Conservation (phyloP, 2,888 invertebrate genomes). For the Gandaritis pyraliata region DNA sequence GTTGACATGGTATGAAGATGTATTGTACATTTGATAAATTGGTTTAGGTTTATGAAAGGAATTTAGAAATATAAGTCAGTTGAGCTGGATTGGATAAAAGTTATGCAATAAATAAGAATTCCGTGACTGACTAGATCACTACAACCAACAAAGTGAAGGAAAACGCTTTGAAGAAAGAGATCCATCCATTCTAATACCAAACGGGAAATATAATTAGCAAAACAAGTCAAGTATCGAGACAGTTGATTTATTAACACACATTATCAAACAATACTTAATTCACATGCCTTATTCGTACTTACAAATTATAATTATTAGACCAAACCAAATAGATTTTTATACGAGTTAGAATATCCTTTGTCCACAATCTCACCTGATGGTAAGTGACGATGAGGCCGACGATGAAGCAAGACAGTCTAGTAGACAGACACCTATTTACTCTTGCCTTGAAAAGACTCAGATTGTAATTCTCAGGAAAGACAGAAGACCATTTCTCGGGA, state of each 20-base stretch:
- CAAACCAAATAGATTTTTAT: neutral
- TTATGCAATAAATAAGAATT: neutral
- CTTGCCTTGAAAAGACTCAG: too few species aligned
- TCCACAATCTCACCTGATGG: too few species aligned
- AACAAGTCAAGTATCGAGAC: neutral
- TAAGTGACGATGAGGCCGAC: too few species aligned
- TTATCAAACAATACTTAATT: neutral
- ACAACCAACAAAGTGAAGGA: conserved; percentile 4
- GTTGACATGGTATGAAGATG: conserved; percentile 40
- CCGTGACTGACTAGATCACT: conserved; percentile 2
- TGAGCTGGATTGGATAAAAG: neutral
- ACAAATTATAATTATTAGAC: neutral
- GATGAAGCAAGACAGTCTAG: too few species aligned
- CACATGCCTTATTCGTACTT: neutral
- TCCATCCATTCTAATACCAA: neutral
- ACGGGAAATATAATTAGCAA: neutral
- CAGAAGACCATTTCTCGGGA: too few species aligned
- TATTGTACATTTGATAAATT: conserved; percentile 41
- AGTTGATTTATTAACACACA: neutral
- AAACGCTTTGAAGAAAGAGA: conserved; percentile 2
- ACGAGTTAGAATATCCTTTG: too few species aligned
- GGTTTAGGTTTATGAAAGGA: conserved; percentile 32
- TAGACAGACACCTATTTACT: too few species aligned
- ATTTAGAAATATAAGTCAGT: conserved; percentile 14
- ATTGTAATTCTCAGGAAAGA: too few species aligned